Evolutionary conservation across 2,888 invertebrate genomes (phyloP).

Genomic region (Trichogramma evanescens): DNA sequence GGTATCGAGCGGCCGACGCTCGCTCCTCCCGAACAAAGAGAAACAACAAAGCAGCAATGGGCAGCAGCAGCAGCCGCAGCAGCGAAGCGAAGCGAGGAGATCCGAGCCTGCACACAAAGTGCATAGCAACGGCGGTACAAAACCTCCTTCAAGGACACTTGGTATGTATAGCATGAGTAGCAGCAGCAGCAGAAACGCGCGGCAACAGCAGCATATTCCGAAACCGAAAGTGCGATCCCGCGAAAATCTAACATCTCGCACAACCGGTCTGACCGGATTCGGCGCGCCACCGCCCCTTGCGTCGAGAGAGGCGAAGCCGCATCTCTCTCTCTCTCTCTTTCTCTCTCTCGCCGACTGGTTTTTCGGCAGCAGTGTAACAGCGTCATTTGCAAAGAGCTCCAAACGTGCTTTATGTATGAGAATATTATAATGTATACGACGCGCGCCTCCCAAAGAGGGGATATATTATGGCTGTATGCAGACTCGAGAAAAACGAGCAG

Average conservation of each 20-base stretch:
- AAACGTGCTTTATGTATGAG: not conserved
- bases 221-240: constrained; percentile 49
- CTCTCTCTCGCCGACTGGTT: constrained; percentile 14
- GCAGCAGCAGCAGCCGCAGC: not conserved
- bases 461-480: not conserved
- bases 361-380: constrained; percentile 14
- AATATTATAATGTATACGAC: not conserved
- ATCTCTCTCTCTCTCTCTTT: not conserved
- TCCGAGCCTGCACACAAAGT: too few relatives aligned
- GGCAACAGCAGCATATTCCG: constrained; percentile 34
- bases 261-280: constrained; percentile 48
- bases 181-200: not conserved
- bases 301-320: constrained; percentile 21
- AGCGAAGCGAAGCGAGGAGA: not conserved
- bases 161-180: not conserved
- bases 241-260: constrained; percentile 48
- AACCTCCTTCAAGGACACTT: not conserved
- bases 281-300: constrained; percentile 25
- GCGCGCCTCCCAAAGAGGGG: not conserved
- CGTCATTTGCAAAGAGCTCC: constrained; percentile 10
- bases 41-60: too few relatives aligned
- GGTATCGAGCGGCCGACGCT: too few relatives aligned
- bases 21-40: too few relatives aligned
- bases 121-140: not conserved
- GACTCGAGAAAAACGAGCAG: not conserved